phyloP scores from a whole-genome alignment of 2,888 invertebrate species.

The Fissipunctia ypsillon region DNA sequence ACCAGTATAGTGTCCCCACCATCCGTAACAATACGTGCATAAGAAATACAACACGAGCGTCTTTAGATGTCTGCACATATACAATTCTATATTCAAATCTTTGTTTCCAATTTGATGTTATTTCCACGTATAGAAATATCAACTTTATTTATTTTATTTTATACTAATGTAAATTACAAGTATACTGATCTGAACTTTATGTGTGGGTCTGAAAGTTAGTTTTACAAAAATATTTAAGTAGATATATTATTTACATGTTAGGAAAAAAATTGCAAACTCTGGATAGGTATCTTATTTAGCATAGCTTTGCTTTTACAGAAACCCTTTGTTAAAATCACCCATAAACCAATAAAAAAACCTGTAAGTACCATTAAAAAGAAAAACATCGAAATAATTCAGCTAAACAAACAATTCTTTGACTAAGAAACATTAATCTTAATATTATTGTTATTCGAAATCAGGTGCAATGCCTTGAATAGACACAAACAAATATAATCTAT shows the following conservation, averaged over 20 bases:
- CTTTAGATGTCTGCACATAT: conserved; percentile 1
- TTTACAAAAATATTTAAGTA: neutral
- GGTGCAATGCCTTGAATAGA: conserved; percentile 43
- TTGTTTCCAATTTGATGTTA: neutral
- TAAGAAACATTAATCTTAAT: conserved; percentile 39
- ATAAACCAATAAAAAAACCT: neutral
- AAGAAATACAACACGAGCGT: conserved; percentile 12
- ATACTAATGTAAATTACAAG: too few species aligned
- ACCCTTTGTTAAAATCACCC: neutral
- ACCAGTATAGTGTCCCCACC: too few species aligned
- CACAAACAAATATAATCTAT: conserved; percentile 37
- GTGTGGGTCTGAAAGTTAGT: neutral
- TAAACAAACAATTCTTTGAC: conserved; percentile 8
- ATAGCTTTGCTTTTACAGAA: neutral
- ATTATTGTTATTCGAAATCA: conserved; percentile 41
- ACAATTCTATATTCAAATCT: neutral
- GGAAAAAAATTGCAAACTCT: neutral
- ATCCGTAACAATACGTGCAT: conserved; percentile 33
- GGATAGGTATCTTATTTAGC: neutral
- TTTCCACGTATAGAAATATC: neutral
- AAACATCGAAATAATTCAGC: conserved; percentile 18
- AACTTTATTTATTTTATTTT: too few species aligned
- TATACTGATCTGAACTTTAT: too few species aligned
- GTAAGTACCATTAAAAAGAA: conserved; percentile 13
- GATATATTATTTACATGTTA: neutral